phyloP scores from a whole-genome alignment of 2,888 invertebrate species.

The Acronicta aceris region DNA sequence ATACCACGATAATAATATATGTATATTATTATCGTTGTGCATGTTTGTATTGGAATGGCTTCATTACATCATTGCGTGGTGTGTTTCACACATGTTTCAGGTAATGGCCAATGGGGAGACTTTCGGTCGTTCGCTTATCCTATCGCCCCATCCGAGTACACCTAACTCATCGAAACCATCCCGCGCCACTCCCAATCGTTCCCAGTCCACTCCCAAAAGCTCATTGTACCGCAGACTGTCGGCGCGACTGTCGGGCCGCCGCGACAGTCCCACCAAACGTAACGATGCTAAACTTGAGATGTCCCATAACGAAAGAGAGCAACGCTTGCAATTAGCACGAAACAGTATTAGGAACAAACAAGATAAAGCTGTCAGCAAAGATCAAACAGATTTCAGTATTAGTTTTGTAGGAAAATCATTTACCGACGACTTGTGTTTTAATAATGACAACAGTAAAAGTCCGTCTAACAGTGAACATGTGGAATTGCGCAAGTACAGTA shows the following conservation, averaged over 20 bases:
- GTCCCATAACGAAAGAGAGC: conserved; percentile 72
- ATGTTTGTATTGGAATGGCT: conserved; percentile 89
- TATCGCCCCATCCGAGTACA: conserved; percentile 83
- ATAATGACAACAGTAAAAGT: conserved; percentile 64
- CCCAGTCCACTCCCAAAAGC: conserved; percentile 84
- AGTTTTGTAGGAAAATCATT: conserved; percentile 77
- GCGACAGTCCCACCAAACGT: conserved; percentile 68
- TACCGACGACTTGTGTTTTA: conserved; percentile 70
- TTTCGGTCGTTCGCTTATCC: conserved; percentile 91
- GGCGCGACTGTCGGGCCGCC: conserved; percentile 83
- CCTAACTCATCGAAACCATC: conserved; percentile 76
- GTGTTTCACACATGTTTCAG: conserved; percentile 91
- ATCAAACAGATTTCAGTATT: conserved; percentile 73
- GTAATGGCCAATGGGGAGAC: conserved; percentile 92
- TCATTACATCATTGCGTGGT: conserved; percentile 90
- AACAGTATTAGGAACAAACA: conserved; percentile 75
- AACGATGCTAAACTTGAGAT: conserved; percentile 56
- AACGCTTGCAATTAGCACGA: conserved; percentile 73
- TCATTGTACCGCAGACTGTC: conserved; percentile 85
- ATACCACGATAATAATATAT: conserved; percentile 70
- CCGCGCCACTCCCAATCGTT: conserved; percentile 78
- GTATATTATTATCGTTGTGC: conserved; percentile 78
- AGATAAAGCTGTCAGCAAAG: conserved; percentile 62
- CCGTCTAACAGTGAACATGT: conserved; percentile 65
- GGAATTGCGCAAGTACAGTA: conserved; percentile 72